Base-by-base conservation (phyloP, 64 coral and sea anemone genomes). In the Acropora tenuis region DNA sequence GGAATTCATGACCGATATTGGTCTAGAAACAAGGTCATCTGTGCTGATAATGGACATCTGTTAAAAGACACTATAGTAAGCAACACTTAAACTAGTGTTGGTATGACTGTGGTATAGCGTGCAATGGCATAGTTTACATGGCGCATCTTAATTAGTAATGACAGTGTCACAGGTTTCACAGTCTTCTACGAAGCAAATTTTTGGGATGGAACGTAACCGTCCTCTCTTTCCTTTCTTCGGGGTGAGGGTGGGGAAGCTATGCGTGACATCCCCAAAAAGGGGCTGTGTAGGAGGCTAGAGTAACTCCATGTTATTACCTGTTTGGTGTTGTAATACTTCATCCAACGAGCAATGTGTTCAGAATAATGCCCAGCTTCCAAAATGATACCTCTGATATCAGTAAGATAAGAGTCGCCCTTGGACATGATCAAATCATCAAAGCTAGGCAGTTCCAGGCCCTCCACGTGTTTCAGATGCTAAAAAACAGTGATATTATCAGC, bases 291-390 rank as follows among this genome's bases (percentile, higher is more conserved):
- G 30, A 30, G 30, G 30, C 30, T 30, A 30, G 30, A 30, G 30
- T 30, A 30, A 30, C 30, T 30, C 30, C 30, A 30, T 30, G 30
- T 46, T 18, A 80, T 74, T 15, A 95, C 94, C 94, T 95, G 92
- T 45, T 95, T 95, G 15, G 90, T 71, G 41, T 90, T 90, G 50
- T 90, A 98, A 47, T 96, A 91, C 75, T 90, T 96, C 94, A 99
- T 99, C 97, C 97, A 99, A 6, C 94, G 78, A 47, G 75, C 91
- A 18, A 99, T 91, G 84, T 94, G 91, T 40, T 99, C 91, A 20
- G 97, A 94, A 50, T 99, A 99, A 72, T 99, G 97, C 69, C 97
- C 97, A 55, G 94, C 82, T 16, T 67, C 86, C 48, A 99, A 48
- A 18, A 99, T 91, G 50, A 85, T 76, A 43, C 48, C 88, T 73